Evolutionary conservation across 2,888 invertebrate species (phyloP), one percentile per base, ranked within the genome.

Genomic region (Linyphia triangularis): DNA sequence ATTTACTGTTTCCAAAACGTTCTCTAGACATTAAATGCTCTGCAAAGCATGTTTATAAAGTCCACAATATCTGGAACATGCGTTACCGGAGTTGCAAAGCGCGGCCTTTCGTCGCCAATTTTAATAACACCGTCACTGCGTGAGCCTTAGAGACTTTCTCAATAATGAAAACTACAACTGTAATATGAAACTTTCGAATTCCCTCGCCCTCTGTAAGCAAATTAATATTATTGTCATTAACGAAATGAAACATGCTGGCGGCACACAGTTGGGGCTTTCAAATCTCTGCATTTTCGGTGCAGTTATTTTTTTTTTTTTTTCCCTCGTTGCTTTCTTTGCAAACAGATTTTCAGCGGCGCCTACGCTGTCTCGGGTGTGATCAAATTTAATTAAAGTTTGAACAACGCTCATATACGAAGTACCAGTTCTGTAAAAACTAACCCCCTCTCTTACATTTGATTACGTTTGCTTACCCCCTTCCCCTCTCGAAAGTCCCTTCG

Each of bases 301-400:
- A 30, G 13, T 28, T 40, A 16, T 51, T 51, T 73, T 37, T 30
- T 73, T 73, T 59, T 73, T 73, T 57, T 57, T 73, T 33, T 26
- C 13, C 37, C 24, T 24, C 24, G 2, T 77, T 69, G 86, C 69
- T 88, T 81, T 88, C 86, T 88, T 79, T 75, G 86, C 86, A 82
- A 88, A 88, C 86, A 88, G 75, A 81, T 88, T 88, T 79, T 40
- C 73, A 69, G 28, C 26, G 73, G 28, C 57, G 37, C 70, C 81
- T 19, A 16, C 37, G 51, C 40, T 10, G 43, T 82, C 69, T 59
- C 70, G 59, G 73, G 83, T 83, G 70, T 73, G 86, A 88, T 88
- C 86, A 81, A 88, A 88, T 88, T 88, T 88, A 88, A 88, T 88
- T 88, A 88, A 88, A 88, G 86, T 88, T 81, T 81, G 75, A 88